These are phyloP conservation scores for Spinibarbus caldwelli DNA, from an alignment of 2,797 vertebrate genomes.

Conservation along the genomic window DNA sequence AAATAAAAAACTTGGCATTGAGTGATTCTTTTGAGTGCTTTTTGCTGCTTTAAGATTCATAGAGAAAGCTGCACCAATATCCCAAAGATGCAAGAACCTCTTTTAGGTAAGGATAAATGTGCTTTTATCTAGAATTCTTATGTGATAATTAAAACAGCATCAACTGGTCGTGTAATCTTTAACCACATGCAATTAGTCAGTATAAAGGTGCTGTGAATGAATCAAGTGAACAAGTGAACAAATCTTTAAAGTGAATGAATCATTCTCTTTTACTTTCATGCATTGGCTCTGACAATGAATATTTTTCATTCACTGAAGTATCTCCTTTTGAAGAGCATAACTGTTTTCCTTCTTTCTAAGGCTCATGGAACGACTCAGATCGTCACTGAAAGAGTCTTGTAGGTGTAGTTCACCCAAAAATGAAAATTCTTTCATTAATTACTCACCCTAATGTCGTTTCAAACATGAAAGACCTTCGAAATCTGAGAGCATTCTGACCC, in stretches of 20 bases:
- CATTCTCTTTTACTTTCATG: neutral
- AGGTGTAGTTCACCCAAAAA: no score
- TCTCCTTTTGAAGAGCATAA: neutral
- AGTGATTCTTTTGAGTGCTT: slow-evolving; percentile 35
- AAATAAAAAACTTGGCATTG: slow-evolving; percentile 53
- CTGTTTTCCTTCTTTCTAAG: neutral
- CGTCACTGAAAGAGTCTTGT: neutral
- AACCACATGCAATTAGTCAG: neutral
- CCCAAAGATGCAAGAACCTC: neutral
- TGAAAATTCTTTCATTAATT: no score
- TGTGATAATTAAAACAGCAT: slow-evolving; percentile 1
- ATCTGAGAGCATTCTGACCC: no score
- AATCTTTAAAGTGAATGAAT: neutral
- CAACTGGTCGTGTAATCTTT: neutral
- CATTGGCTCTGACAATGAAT: neutral
- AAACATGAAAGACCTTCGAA: no score
- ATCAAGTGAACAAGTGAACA: neutral
- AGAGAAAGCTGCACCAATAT: slow-evolving; percentile 1
- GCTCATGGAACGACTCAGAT: neutral
- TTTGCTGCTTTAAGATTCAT: slow-evolving; percentile 35
- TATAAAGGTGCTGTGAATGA: neutral
- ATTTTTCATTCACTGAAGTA: neutral
- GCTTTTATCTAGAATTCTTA: neutral
- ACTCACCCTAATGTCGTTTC: no score
- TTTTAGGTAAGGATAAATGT: neutral